These are phyloP conservation scores for Nibea albiflora DNA, from an alignment of 2,113 vertebrate species.

Conservation along the genomic window DNA sequence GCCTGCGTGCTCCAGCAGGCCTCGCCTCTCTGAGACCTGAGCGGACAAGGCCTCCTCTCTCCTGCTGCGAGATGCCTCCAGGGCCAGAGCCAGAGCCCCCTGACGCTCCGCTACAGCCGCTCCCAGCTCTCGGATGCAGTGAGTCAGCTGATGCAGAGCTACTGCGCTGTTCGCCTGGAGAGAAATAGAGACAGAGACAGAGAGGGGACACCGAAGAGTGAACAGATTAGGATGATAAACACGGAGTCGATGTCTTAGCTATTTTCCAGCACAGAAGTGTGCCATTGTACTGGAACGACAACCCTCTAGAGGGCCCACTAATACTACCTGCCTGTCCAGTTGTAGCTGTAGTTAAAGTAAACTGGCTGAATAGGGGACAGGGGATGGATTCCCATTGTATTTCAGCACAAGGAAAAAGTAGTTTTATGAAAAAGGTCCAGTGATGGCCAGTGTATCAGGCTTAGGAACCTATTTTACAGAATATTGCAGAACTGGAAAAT, in stretches of 20 bases:
- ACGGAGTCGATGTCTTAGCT: neutral
- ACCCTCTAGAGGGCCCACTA: constrained; percentile 28
- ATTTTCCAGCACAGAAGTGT: neutral
- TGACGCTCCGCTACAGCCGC: constrained; percentile 90
- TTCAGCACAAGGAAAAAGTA: neutral
- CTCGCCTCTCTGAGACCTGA: constrained; percentile 90
- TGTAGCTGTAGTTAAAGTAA: constrained; percentile 20
- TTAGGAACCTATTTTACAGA: too few species aligned
- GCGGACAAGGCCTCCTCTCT: constrained; percentile 84
- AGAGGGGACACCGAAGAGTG: neutral
- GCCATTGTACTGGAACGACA: neutral
- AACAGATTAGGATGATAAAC: constrained; percentile 2
- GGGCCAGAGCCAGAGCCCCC: constrained; percentile 83
- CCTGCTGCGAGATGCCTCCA: constrained; percentile 89
- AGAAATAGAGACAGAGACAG: neutral
- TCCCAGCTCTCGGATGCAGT: constrained; percentile 89
- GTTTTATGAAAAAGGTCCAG: neutral
- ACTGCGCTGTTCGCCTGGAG: constrained; percentile 88
- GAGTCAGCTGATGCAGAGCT: constrained; percentile 90
- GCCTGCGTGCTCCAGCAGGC: constrained; percentile 92
- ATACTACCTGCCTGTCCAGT: neutral
- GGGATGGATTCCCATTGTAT: neutral
- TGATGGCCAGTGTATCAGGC: too few species aligned
- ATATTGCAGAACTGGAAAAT: too few species aligned
- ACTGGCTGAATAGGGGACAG: neutral